Percentiles rank a stretch among this genome's conserved stretches.
phyloP scores from a whole-genome alignment of 2,888 invertebrate genomes.

The Lasioglossum zephyrum region DNA sequence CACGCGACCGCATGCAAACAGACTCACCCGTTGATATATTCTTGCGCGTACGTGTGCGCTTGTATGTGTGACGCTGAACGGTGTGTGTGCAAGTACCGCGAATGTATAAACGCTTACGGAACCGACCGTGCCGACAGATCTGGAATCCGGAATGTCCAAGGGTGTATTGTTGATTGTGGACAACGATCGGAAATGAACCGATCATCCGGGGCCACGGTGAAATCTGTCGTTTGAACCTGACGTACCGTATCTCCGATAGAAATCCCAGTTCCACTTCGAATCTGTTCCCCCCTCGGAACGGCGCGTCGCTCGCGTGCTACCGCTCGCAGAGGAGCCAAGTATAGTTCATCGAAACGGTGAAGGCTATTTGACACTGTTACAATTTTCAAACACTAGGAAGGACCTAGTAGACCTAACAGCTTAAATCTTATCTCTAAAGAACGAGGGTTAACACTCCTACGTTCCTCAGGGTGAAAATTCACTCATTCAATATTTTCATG shows the following conservation, averaged over 20 bases:
- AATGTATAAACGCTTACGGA: constrained; percentile 54
- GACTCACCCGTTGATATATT: background rate
- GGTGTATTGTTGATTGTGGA: constrained; percentile 74
- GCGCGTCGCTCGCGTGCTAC: background rate
- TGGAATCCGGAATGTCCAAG: constrained; percentile 61
- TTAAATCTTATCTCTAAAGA: too few relatives aligned
- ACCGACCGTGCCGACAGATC: constrained; percentile 62
- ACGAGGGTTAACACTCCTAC: too few relatives aligned
- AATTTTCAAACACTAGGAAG: background rate
- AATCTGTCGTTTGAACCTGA: constrained; percentile 70
- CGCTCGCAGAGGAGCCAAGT: background rate
- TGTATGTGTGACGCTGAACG: background rate
- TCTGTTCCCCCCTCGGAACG: background rate
- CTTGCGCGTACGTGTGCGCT: background rate
- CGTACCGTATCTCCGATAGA: constrained; percentile 66
- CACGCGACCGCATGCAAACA: constrained; percentile 13
- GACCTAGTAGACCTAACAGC: too few relatives aligned
- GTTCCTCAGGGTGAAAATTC: too few relatives aligned
- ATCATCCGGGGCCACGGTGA: constrained; percentile 71
- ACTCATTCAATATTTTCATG: too few relatives aligned
- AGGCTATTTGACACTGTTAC: background rate
- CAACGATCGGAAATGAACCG: constrained; percentile 79
- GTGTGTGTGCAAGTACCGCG: constrained; percentile 9
- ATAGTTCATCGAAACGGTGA: background rate
- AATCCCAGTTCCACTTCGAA: constrained; percentile 53